Percentiles rank a stretch among this genome's conserved stretches.
These are phyloP conservation scores for Drosophila kohkoa DNA, from an alignment of 1,140 invertebrate genomes.

Conservation along the genomic window DNA sequence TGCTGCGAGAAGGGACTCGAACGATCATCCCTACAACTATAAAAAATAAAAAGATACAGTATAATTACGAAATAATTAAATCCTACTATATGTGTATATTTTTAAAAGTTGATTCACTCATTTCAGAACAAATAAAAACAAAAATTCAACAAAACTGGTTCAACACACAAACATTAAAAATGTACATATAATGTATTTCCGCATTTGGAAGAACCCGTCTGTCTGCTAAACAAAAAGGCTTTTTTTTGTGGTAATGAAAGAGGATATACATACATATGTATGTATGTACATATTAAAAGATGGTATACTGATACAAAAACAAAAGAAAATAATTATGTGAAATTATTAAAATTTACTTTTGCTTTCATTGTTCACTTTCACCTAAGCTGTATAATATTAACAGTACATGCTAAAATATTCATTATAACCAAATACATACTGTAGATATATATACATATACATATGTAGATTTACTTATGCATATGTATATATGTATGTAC, in stretches of 20 bases:
- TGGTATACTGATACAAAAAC: background rate
- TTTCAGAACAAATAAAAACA: background rate
- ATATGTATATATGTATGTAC: no score
- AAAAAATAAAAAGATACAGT: background rate
- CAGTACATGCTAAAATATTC: no score
- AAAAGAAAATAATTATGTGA: slow-evolving; percentile 7
- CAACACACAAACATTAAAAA: slow-evolving; percentile 11
- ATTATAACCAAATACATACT: slow-evolving; percentile 11
- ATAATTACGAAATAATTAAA: background rate
- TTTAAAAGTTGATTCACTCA: slow-evolving; percentile 2
- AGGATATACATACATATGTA: background rate
- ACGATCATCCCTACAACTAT: slow-evolving; percentile 21
- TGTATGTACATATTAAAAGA: background rate
- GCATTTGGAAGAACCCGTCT: slow-evolving; percentile 4
- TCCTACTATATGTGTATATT: background rate
- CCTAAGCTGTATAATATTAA: background rate
- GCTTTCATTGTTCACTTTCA: slow-evolving; percentile 38
- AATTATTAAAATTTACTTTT: slow-evolving; percentile 7
- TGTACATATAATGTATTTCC: background rate
- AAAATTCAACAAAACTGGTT: slow-evolving; percentile 17
- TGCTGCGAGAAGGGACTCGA: background rate
- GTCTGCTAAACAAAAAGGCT: background rate
- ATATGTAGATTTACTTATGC: no score
- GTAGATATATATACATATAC: background rate
- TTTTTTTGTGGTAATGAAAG: background rate